Evolutionary conservation across 1,140 invertebrate species (phyloP).

Genomic region (Drosophila kohkoa): DNA sequence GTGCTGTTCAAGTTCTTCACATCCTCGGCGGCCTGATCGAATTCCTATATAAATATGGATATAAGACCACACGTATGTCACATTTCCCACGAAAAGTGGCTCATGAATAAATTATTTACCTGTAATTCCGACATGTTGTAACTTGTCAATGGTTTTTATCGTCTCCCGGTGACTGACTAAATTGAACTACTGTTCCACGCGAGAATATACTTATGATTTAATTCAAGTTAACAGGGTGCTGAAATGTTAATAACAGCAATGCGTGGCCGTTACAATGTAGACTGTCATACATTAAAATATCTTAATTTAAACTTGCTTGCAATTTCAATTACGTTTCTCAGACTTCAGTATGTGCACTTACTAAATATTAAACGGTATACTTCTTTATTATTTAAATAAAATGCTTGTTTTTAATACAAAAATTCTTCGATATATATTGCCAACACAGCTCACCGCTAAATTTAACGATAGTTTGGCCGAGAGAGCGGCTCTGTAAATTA

Average conservation of each 20-base stretch:
- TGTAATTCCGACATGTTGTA: slow-evolving; percentile 60
- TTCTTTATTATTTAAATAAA: background rate
- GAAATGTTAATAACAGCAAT: slow-evolving; percentile 1
- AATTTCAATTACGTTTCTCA: too few relatives aligned
- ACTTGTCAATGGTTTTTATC: slow-evolving; percentile 33
- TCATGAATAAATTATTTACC: slow-evolving; percentile 37
- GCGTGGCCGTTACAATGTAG: background rate
- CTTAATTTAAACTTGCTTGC: background rate
- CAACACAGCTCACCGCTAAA: slow-evolving; percentile 2
- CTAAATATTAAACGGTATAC: too few relatives aligned
- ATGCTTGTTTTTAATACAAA: background rate
- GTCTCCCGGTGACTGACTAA: slow-evolving; percentile 28
- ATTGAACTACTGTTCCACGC: slow-evolving; percentile 13
- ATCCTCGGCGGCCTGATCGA: slow-evolving; percentile 92
- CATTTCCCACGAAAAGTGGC: background rate
- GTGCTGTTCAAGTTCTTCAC: slow-evolving; percentile 92
- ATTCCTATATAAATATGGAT: slow-evolving; percentile 86
- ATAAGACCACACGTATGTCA: background rate
- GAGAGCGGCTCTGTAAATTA: slow-evolving; percentile 14
- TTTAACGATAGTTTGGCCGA: slow-evolving; percentile 21
- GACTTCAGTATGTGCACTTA: too few relatives aligned
- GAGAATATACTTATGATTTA: slow-evolving; percentile 7
- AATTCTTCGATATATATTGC: background rate
- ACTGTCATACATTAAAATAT: background rate
- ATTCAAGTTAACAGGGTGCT: background rate